Evolutionary conservation across 2,113 vertebrate genomes (phyloP).

Genomic region (Lophius piscatorius): DNA sequence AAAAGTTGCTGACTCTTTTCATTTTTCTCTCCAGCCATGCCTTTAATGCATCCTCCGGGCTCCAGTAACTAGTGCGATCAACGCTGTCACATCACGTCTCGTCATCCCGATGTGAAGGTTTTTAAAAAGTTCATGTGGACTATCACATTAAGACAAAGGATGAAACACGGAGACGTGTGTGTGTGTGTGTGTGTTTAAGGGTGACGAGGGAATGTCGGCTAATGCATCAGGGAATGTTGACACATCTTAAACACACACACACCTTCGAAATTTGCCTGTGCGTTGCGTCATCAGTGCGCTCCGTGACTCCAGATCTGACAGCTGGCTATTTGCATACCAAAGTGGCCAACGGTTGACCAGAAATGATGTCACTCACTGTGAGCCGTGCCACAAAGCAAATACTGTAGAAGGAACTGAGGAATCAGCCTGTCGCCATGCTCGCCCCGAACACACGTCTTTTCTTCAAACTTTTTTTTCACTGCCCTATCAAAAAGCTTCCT

Average conservation of each 20-base stretch:
- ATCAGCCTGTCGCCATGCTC: too few species aligned
- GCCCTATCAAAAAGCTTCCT: too few species aligned
- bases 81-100: constrained; percentile 52
- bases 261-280: constrained; percentile 41
- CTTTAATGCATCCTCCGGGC: constrained; percentile 37
- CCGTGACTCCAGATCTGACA: constrained; percentile 27
- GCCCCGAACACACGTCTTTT: too few species aligned
- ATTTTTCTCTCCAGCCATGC: constrained; percentile 14
- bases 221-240: constrained; percentile 33
- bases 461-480: too few species aligned
- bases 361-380: constrained; percentile 54
- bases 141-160: too few species aligned
- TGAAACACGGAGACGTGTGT: too few species aligned
- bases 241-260: constrained; percentile 21
- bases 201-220: constrained; percentile 26
- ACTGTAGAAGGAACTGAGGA: too few species aligned
- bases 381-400: too few species aligned
- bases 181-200: constrained; percentile 1
- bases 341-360: constrained; percentile 31
- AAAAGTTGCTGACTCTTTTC: constrained; percentile 42
- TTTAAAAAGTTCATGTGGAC: constrained; percentile 47
- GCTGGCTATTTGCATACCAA: constrained; percentile 53
- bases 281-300: constrained; percentile 33
- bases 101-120: constrained; percentile 31
- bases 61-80: constrained; percentile 36